Evolutionary conservation across 2,113 vertebrate species (phyloP).

Genomic region (Lepus americanus): DNA sequence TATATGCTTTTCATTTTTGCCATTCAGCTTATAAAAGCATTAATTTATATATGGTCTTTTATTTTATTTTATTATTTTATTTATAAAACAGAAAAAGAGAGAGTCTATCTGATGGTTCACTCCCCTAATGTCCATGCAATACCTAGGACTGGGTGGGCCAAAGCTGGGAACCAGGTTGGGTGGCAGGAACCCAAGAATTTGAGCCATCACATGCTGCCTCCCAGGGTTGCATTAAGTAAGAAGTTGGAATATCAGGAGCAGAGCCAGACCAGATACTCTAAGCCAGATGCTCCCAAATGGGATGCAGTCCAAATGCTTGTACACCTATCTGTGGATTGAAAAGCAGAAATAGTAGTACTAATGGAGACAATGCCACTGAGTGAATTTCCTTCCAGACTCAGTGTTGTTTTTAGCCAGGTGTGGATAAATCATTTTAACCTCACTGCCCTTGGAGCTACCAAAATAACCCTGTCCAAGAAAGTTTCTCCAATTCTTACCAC

Average conservation of each 20-base stretch:
- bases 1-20: neutral
- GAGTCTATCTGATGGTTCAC: too few species aligned
- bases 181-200: too few species aligned
- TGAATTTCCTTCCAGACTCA: neutral
- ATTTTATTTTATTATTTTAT: neutral
- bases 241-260: too few species aligned
- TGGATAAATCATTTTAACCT: neutral
- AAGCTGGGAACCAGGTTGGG: too few species aligned
- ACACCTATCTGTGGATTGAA: neutral
- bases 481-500: neutral
- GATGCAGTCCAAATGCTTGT: too few species aligned
- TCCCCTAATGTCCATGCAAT: too few species aligned
- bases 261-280: too few species aligned
- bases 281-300: too few species aligned
- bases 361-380: neutral
- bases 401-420: neutral
- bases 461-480: neutral
- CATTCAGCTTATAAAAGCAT: neutral
- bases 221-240: too few species aligned
- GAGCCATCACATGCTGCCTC: too few species aligned
- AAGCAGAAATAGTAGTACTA: neutral
- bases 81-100: too few species aligned
- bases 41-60: constrained; percentile 15
- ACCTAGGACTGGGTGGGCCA: too few species aligned
- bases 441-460: neutral